Percentiles rank a stretch among this genome's conserved stretches.
phyloP scores from a whole-genome alignment of 2,888 invertebrate species.

The Aphrophora alni region DNA sequence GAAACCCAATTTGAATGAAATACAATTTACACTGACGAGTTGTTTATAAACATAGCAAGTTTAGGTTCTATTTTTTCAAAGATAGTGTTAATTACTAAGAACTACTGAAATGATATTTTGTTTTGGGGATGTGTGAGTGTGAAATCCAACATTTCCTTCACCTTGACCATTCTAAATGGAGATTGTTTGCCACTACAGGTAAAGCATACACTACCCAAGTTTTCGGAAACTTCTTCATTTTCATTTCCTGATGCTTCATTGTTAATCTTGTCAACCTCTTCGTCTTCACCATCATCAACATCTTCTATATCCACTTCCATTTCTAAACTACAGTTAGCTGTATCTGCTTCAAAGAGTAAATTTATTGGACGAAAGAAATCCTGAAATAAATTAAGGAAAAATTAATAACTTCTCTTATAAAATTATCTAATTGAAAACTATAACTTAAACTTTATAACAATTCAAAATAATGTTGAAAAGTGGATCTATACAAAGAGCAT shows the following conservation, averaged over 20 bases:
- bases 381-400: conserved; percentile 50
- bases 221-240: conserved; percentile 56
- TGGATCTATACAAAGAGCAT: too few species aligned
- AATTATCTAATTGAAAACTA: conserved; percentile 11
- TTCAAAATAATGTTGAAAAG: too few species aligned
- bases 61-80: too few species aligned
- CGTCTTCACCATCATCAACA: conserved; percentile 63
- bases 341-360: conserved; percentile 23
- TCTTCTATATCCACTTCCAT: conserved; percentile 50
- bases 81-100: too few species aligned
- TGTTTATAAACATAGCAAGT: too few species aligned
- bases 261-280: conserved; percentile 53
- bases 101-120: too few species aligned
- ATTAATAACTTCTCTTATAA: background rate
- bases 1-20: too few species aligned
- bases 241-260: conserved; percentile 55
- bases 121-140: too few species aligned
- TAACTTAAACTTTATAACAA: background rate
- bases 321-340: conserved; percentile 49
- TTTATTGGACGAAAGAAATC: conserved; percentile 58
- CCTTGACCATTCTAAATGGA: too few species aligned
- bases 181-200: too few species aligned
- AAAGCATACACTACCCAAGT: background rate
- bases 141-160: too few species aligned
- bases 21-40: too few species aligned